Percentiles rank a stretch among this genome's conserved stretches.
phyloP scores from a whole-genome alignment of 1,140 invertebrate species.

The Arion vulgaris region DNA sequence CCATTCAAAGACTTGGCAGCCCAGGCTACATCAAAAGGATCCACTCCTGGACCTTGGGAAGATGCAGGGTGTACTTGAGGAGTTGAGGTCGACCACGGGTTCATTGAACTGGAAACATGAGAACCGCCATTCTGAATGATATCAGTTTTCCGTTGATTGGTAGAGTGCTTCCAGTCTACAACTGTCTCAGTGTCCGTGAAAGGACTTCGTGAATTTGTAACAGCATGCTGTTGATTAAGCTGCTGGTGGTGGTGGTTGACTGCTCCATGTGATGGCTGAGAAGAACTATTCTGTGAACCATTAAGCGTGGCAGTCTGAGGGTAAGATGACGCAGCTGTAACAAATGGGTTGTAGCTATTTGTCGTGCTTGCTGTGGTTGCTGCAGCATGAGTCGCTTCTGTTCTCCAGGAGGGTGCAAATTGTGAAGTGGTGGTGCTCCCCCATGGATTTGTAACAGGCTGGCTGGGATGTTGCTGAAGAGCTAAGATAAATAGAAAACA shows the following conservation, averaged over 20 bases:
- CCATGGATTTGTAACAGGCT: constrained; percentile 60
- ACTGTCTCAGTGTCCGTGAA: not conserved
- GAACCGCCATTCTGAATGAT: constrained; percentile 28
- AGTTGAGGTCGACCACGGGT: constrained; percentile 35
- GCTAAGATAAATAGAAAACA: not conserved
- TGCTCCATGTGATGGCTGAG: constrained; percentile 23
- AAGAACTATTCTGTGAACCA: constrained; percentile 22
- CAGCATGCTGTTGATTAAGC: not conserved
- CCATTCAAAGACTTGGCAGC: constrained; percentile 75
- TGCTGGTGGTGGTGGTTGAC: constrained; percentile 31
- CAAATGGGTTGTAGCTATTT: constrained; percentile 52
- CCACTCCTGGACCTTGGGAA: constrained; percentile 64
- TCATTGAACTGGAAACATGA: constrained; percentile 36
- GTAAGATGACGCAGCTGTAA: constrained; percentile 44
- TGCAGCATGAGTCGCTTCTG: constrained; percentile 73
- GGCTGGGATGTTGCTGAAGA: constrained; percentile 18
- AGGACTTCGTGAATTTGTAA: not conserved
- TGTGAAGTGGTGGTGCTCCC: constrained; percentile 35
- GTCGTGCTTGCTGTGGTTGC: constrained; percentile 77
- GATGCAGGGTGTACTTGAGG: constrained; percentile 58
- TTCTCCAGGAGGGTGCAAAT: not conserved
- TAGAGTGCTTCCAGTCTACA: constrained; percentile 15
- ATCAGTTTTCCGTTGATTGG: not conserved
- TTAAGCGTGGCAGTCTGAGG: constrained; percentile 43
- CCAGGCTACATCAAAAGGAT: constrained; percentile 92